These are phyloP conservation scores for Nothura maculosa DNA, from an alignment of 2,797 vertebrate genomes.

Conservation along the genomic window DNA sequence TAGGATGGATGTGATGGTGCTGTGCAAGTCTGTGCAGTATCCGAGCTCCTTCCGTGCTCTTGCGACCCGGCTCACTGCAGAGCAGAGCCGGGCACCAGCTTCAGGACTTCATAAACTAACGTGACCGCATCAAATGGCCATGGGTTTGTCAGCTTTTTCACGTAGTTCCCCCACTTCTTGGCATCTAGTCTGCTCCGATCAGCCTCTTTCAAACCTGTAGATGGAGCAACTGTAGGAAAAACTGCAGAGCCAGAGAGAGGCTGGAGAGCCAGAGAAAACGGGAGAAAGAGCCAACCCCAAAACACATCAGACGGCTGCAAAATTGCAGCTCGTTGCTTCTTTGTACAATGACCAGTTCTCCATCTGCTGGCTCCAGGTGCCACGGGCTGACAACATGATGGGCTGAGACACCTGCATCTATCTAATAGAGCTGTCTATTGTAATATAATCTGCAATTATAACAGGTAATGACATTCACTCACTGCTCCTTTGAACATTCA, in stretches of 20 bases:
- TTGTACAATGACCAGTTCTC: neutral
- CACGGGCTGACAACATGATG: fast-evolving
- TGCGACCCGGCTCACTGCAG: neutral
- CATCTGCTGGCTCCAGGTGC: neutral
- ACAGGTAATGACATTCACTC: neutral
- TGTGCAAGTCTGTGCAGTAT: neutral
- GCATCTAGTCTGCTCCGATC: neutral
- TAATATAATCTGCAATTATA: neutral
- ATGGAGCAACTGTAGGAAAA: neutral
- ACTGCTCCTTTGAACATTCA: neutral
- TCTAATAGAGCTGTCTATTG: neutral
- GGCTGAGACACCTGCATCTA: fast-evolving
- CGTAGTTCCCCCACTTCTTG: neutral
- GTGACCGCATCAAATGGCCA: neutral
- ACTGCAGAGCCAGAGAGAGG: neutral
- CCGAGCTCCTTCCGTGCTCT: neutral
- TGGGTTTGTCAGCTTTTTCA: neutral
- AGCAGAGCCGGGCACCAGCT: too few relatives aligned
- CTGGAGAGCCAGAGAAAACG: neutral
- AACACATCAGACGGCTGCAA: neutral
- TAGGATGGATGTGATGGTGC: neutral
- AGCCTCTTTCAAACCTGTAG: neutral
- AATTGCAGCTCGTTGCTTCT: neutral
- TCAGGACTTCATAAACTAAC: neutral
- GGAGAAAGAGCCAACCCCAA: neutral